Conservation (phyloP, 2,113 vertebrate genomes). For the Myotis davidii region DNA sequence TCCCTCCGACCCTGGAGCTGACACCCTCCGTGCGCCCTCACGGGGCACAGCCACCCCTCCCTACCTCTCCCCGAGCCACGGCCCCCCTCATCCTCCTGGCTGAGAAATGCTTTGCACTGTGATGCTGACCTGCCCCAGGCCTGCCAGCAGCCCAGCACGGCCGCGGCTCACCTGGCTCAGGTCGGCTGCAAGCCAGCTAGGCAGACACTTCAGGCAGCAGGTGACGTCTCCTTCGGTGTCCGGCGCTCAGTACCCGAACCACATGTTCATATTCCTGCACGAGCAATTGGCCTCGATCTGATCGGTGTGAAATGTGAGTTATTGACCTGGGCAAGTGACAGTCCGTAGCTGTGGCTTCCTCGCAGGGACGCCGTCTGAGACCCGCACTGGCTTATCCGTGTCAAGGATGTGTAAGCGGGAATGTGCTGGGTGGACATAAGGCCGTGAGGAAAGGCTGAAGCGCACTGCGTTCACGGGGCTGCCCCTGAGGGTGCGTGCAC, state of each 20-base stretch:
- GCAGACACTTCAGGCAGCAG: background rate
- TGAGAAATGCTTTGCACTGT: constrained; percentile 34
- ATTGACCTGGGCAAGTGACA: constrained; percentile 33
- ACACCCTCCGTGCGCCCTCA: constrained; percentile 57
- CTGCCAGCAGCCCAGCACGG: background rate
- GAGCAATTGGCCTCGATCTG: background rate
- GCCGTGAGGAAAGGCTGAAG: background rate
- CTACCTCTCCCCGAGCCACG: constrained; percentile 49
- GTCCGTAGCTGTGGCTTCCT: background rate
- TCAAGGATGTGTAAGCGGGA: background rate
- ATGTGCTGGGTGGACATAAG: background rate
- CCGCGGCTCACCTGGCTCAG: background rate
- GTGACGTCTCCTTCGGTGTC: background rate
- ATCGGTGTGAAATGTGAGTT: background rate
- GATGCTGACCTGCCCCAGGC: background rate
- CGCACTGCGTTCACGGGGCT: background rate
- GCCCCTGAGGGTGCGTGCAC: background rate
- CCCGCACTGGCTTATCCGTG: background rate
- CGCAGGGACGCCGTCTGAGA: background rate
- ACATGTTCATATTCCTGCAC: background rate
- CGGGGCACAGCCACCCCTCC: constrained; percentile 40
- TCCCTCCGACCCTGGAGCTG: constrained; percentile 28
- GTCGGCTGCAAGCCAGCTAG: background rate
- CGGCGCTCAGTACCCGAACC: background rate
- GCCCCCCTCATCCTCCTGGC: background rate